A percentile compares a stretch with the other conserved stretches of the same genome.
Conservation (phyloP, 2,888 invertebrate species). For the Bombylius discolor region DNA sequence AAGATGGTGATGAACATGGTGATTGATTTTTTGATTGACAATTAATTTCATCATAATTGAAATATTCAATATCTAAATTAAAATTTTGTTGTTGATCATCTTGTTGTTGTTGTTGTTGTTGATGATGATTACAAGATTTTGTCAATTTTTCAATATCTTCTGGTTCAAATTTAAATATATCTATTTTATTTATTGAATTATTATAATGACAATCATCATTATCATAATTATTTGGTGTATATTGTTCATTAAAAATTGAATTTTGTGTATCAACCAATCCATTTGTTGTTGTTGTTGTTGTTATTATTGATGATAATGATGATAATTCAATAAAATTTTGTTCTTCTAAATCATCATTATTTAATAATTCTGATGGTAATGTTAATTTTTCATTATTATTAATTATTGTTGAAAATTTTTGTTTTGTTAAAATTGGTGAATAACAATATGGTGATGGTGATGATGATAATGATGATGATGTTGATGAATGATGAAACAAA, state of each 20-base stretch:
- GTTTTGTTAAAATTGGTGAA: background rate
- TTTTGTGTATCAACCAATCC: constrained; percentile 30
- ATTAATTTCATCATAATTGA: constrained; percentile 37
- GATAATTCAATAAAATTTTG: background rate
- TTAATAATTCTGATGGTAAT: background rate
- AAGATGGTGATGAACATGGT: constrained; percentile 34
- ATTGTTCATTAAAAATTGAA: constrained; percentile 28
- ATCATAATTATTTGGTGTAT: constrained; percentile 9
- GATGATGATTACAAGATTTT: constrained; percentile 13
- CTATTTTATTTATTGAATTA: constrained; percentile 16
- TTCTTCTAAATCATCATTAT: background rate
- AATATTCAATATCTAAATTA: constrained; percentile 33
- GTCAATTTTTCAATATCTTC: constrained; percentile 35
- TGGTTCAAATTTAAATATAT: constrained; percentile 36
- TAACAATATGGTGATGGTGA: constrained; percentile 10
- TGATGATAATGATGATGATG: constrained; percentile 11
- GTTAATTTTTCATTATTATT: background rate
- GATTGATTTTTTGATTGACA: constrained; percentile 38
- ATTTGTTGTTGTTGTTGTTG: constrained; percentile 12
- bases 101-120: background rate
- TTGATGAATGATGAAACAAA: background rate
- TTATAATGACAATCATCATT: background rate
- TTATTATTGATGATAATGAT: constrained; percentile 3
- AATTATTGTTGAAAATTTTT: background rate
- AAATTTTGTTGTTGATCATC: constrained; percentile 6